Percentiles rank a stretch among this genome's conserved stretches.
phyloP scores from a whole-genome alignment of 2,797 vertebrate species.

The Percopsis omiscomaycus region DNA sequence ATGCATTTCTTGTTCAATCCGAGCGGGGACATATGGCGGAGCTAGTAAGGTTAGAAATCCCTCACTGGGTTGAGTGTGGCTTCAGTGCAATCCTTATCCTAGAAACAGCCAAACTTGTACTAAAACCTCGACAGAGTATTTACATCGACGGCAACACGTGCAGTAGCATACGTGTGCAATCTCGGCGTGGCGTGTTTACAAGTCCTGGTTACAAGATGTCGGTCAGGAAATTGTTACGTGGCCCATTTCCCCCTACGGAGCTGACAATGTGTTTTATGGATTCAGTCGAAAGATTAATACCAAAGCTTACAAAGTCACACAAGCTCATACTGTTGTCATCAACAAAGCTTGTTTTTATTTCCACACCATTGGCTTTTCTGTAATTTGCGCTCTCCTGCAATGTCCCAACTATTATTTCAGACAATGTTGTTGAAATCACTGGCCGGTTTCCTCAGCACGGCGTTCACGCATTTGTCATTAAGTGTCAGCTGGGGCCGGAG shows the following conservation, averaged over 20 bases:
- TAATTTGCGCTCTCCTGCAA: slow-evolving; percentile 54
- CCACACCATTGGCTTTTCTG: slow-evolving; percentile 61
- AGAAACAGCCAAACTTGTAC: slow-evolving; percentile 33
- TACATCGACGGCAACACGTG: slow-evolving; percentile 34
- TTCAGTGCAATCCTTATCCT: slow-evolving; percentile 7
- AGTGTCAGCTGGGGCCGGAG: slow-evolving; percentile 44
- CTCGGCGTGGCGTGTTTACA: slow-evolving; percentile 12
- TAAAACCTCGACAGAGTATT: slow-evolving; percentile 55
- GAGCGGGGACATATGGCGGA: slow-evolving; percentile 38
- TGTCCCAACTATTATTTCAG: slow-evolving; percentile 54
- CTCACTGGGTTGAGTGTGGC: slow-evolving; percentile 25
- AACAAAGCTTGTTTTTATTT: slow-evolving; percentile 61
- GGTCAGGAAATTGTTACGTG: slow-evolving; percentile 40
- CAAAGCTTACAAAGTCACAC: slow-evolving; percentile 49
- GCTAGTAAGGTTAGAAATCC: slow-evolving; percentile 29
- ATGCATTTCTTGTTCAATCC: slow-evolving; percentile 58
- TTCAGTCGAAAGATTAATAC: slow-evolving; percentile 57
- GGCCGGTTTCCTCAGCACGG: slow-evolving; percentile 44
- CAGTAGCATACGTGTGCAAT: slow-evolving; percentile 25
- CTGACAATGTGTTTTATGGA: slow-evolving; percentile 55
- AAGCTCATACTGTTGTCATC: slow-evolving; percentile 54
- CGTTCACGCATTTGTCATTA: slow-evolving; percentile 64
- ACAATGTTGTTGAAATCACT: slow-evolving; percentile 59
- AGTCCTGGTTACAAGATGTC: slow-evolving; percentile 23
- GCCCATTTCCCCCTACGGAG: slow-evolving; percentile 43